A percentile compares a stretch with the other conserved stretches of the same genome.
These are phyloP conservation scores for Lathamus discolor DNA, from an alignment of 2,113 vertebrate genomes.

Conservation along the genomic window DNA sequence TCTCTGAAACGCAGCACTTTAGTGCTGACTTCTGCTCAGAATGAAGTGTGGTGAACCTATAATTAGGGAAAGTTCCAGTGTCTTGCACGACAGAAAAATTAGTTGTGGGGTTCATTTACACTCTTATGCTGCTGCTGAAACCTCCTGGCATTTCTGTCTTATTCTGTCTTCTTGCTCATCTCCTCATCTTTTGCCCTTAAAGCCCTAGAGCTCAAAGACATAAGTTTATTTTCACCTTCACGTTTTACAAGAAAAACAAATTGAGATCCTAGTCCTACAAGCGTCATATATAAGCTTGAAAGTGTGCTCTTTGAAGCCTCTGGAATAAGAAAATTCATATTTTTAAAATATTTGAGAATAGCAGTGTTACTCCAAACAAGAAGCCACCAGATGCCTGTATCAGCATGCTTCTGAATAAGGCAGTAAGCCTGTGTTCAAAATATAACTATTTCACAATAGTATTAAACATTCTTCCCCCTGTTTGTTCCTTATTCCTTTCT, in stretches of 20 bases:
- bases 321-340: background rate
- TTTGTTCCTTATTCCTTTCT: background rate
- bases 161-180: background rate
- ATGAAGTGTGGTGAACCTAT: background rate
- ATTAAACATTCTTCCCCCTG: background rate
- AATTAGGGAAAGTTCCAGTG: slow-evolving; percentile 8
- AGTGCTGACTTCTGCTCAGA: background rate
- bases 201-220: background rate
- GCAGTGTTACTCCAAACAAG: background rate
- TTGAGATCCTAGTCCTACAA: background rate
- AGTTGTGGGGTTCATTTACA: background rate
- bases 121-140: background rate
- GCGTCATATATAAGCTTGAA: background rate
- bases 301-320: background rate
- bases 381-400: background rate
- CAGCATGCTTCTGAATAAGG: background rate
- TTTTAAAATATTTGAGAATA: slow-evolving; percentile 9
- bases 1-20: background rate
- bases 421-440: background rate
- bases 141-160: background rate
- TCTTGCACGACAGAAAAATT: background rate
- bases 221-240: background rate
- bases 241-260: background rate
- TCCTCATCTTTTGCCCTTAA: background rate
- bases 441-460: background rate